phyloP scores from a whole-genome alignment of 2,888 invertebrate species.

The Tanypteryx hageni region DNA sequence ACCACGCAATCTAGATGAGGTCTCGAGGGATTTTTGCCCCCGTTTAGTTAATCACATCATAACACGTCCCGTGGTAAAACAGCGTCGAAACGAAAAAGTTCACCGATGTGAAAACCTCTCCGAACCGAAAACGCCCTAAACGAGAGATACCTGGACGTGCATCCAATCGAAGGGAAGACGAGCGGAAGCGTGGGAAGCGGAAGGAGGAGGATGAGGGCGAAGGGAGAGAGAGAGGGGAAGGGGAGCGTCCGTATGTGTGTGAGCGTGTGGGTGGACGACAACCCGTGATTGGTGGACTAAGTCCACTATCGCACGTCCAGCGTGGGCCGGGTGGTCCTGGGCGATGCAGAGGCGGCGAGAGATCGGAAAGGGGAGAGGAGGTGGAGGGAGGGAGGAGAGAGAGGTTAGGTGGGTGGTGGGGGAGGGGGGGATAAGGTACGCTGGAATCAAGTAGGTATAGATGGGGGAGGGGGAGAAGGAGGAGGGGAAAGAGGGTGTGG shows the following conservation, averaged over 20 bases:
- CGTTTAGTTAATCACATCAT: too few species aligned
- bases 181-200: constrained; percentile 18
- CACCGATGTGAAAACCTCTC: too few species aligned
- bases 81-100: too few species aligned
- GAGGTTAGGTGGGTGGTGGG: too few species aligned
- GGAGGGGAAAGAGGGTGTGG: neutral
- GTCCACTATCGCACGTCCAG: constrained; percentile 26
- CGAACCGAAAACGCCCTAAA: too few species aligned
- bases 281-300: neutral
- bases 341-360: constrained; percentile 10
- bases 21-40: too few species aligned
- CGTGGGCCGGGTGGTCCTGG: constrained; percentile 8
- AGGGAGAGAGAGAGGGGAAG: neutral
- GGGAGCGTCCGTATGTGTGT: neutral
- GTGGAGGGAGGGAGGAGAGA: too few species aligned
- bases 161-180: neutral
- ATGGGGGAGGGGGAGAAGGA: too few species aligned
- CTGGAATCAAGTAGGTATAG: neutral
- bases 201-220: too few species aligned
- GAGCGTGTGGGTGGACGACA: constrained; percentile 10
- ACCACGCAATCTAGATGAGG: too few species aligned
- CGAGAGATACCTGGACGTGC: neutral
- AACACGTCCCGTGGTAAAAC: too few species aligned
- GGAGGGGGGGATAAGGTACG: too few species aligned
- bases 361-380: neutral